These are phyloP conservation scores for Tichodroma muraria DNA, from an alignment of 2,113 vertebrate genomes.

Conservation along the genomic window DNA sequence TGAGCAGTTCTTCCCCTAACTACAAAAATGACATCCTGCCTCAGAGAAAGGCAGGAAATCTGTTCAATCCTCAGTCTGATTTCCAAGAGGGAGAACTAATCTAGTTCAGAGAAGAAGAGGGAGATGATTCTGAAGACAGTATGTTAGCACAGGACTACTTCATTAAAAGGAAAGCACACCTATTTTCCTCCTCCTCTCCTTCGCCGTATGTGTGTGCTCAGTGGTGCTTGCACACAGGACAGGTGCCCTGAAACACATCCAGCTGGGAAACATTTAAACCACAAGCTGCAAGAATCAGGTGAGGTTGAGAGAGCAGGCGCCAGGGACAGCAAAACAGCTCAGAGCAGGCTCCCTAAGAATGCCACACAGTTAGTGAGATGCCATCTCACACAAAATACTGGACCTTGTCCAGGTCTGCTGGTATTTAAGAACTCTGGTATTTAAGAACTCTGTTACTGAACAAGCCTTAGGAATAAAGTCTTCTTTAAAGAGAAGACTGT, in stretches of 20 bases:
- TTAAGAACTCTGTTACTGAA: neutral
- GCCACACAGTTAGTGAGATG: neutral
- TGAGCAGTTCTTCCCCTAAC: neutral
- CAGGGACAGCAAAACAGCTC: neutral
- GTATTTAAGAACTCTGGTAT: neutral
- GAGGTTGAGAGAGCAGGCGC: neutral
- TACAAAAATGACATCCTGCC: slow-evolving; percentile 36
- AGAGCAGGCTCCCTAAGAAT: neutral
- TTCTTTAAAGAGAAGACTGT: neutral
- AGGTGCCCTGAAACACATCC: neutral
- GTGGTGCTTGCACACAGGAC: neutral
- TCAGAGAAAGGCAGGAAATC: slow-evolving; percentile 42
- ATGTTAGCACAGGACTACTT: neutral
- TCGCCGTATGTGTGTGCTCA: neutral
- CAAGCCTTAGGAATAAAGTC: neutral
- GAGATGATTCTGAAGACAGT: slow-evolving; percentile 19
- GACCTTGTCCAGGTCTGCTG: neutral
- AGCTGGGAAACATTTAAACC: neutral
- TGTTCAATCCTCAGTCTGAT: slow-evolving; percentile 36
- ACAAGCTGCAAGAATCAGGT: neutral
- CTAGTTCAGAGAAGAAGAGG: slow-evolving; percentile 39
- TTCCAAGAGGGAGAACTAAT: slow-evolving; percentile 44
- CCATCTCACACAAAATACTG: neutral
- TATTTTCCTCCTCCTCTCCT: slow-evolving; percentile 8
- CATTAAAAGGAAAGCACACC: neutral